Conservation (phyloP, 2,888 invertebrate genomes). For the Taphrorychus bicolor region DNA sequence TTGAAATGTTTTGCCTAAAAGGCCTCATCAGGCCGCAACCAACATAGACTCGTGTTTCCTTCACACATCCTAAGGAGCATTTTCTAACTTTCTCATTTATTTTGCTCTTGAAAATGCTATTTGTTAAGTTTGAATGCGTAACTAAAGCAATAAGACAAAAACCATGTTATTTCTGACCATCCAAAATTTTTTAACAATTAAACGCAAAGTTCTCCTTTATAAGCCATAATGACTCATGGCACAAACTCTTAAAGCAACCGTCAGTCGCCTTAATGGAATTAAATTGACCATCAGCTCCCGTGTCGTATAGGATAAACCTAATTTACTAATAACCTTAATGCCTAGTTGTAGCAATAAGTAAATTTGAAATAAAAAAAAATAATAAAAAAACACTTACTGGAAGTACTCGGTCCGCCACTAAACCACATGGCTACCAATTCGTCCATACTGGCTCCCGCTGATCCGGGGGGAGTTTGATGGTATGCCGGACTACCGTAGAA, state of each 20-base stretch:
- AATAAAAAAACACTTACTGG: slow-evolving; percentile 51
- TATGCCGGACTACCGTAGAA: slow-evolving; percentile 46
- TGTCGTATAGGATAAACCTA: slow-evolving; percentile 25
- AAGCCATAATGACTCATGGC: not conserved
- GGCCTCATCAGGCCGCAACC: no score
- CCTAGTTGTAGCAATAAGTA: slow-evolving; percentile 20
- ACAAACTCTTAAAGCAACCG: slow-evolving; percentile 7
- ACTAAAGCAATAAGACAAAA: no score
- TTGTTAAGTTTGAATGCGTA: no score
- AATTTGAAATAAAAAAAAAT: not conserved
- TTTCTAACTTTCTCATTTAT: no score
- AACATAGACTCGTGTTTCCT: no score
- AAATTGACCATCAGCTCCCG: slow-evolving; percentile 20
- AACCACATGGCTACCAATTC: slow-evolving; percentile 80
- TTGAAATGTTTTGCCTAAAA: no score
- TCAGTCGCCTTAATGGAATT: slow-evolving; percentile 22
- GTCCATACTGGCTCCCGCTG: slow-evolving; percentile 68
- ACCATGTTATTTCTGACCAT: no score
- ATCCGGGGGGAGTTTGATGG: slow-evolving; percentile 41
- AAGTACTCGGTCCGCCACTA: slow-evolving; percentile 63
- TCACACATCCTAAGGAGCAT: no score
- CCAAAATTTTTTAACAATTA: no score
- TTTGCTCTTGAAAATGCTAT: no score
- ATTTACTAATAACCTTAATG: slow-evolving; percentile 24
- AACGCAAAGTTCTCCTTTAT: no score